These are phyloP conservation scores for Saccostrea glomerata DNA, from an alignment of 1,140 invertebrate species.

Conservation along the genomic window DNA sequence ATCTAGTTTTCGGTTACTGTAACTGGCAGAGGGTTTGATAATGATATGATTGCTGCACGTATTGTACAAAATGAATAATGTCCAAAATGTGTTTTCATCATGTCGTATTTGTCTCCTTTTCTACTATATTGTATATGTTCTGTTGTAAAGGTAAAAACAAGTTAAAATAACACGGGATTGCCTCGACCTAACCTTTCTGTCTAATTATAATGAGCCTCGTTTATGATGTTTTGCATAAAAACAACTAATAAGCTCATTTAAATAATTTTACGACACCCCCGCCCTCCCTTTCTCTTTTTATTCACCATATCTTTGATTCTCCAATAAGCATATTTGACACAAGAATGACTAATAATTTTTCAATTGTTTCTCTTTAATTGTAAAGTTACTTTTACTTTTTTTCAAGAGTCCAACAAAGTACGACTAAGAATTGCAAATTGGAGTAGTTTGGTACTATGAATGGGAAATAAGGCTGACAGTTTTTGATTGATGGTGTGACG, in stretches of 20 bases:
- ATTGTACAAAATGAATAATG: too few relatives aligned
- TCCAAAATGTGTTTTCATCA: too few relatives aligned
- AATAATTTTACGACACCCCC: not conserved
- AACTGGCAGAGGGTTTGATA: too few relatives aligned
- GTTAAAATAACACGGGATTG: slow-evolving; percentile 14
- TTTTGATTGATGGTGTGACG: slow-evolving; percentile 35
- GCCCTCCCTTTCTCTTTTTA: too few relatives aligned
- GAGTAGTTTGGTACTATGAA: slow-evolving; percentile 2
- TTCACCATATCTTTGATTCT: not conserved
- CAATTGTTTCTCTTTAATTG: not conserved
- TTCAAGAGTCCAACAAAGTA: not conserved
- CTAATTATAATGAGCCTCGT: not conserved
- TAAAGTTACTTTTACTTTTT: not conserved
- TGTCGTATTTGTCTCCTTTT: too few relatives aligned
- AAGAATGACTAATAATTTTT: not conserved
- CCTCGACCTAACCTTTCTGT: not conserved
- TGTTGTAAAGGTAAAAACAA: not conserved
- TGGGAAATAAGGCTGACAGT: slow-evolving; percentile 22
- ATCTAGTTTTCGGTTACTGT: too few relatives aligned
- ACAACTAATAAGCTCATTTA: slow-evolving; percentile 7
- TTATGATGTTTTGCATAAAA: not conserved
- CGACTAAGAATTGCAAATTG: not conserved
- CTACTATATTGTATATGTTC: not conserved
- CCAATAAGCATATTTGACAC: not conserved
- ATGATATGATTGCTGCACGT: too few relatives aligned